Conservation (phyloP, 2,797 vertebrate genomes). For the Phoeniculus purpureus region DNA sequence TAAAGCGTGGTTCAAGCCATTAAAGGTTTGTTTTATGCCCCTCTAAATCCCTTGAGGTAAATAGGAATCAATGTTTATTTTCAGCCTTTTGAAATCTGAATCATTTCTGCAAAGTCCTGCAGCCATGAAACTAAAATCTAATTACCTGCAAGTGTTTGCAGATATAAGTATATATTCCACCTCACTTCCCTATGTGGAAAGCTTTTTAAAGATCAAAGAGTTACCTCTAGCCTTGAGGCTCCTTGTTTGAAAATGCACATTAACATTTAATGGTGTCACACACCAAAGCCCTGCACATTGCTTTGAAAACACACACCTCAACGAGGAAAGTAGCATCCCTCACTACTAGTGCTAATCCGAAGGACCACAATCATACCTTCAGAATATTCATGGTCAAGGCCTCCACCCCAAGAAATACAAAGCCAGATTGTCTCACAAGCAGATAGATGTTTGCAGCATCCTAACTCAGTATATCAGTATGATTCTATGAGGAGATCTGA, state of each 20-base stretch:
- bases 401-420: not conserved
- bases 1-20: constrained; percentile 41
- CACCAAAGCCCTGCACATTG: constrained; percentile 8
- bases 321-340: not conserved
- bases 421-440: not conserved
- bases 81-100: constrained; percentile 65
- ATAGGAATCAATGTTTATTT: constrained; percentile 63
- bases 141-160: constrained; percentile 63
- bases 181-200: constrained; percentile 7
- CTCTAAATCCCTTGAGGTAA: constrained; percentile 46
- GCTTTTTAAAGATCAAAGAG: constrained; percentile 71
- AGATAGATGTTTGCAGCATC: not conserved
- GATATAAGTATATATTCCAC: constrained; percentile 37
- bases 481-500: not conserved
- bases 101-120: constrained; percentile 45
- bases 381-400: not conserved
- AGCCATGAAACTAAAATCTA: constrained; percentile 61
- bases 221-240: constrained; percentile 51
- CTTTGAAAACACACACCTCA: constrained; percentile 20
- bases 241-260: constrained; percentile 32
- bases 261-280: constrained; percentile 46
- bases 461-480: not conserved
- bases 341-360: not conserved
- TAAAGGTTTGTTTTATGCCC: constrained; percentile 53
- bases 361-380: not conserved